Conservation (phyloP, 2,797 vertebrate genomes). For the Falco naumanni region DNA sequence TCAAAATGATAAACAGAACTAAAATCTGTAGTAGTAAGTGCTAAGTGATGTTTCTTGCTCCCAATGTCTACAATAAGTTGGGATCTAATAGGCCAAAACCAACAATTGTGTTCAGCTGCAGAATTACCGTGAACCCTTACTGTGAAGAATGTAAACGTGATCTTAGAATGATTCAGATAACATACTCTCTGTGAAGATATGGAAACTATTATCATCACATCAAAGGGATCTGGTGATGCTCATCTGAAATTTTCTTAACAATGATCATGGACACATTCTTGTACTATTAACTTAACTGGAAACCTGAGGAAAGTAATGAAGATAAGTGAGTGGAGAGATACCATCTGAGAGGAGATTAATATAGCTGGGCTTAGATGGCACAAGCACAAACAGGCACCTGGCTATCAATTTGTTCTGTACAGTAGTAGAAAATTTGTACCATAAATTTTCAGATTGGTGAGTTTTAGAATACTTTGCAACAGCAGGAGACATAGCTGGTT, state of each 20-base stretch:
- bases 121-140: neutral
- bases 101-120: neutral
- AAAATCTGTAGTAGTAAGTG: neutral
- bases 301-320: neutral
- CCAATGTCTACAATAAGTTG: neutral
- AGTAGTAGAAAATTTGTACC: neutral
- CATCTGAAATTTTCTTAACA: neutral
- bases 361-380: neutral
- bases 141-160: neutral
- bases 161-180: neutral
- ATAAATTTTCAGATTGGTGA: neutral
- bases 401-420: neutral
- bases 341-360: neutral
- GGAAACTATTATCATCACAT: neutral
- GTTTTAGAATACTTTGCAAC: neutral
- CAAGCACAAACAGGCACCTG: neutral
- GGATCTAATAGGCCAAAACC: neutral
- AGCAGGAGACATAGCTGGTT: neutral
- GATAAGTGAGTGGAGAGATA: neutral
- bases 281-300: neutral
- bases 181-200: neutral
- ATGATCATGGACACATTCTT: neutral
- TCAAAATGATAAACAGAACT: neutral
- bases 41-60: neutral
- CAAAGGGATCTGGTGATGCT: accelerated